Evolutionary conservation across 1,140 invertebrate genomes (phyloP), one percentile per base, ranked within the genome.

Genomic region (Mylabris phalerata): DNA sequence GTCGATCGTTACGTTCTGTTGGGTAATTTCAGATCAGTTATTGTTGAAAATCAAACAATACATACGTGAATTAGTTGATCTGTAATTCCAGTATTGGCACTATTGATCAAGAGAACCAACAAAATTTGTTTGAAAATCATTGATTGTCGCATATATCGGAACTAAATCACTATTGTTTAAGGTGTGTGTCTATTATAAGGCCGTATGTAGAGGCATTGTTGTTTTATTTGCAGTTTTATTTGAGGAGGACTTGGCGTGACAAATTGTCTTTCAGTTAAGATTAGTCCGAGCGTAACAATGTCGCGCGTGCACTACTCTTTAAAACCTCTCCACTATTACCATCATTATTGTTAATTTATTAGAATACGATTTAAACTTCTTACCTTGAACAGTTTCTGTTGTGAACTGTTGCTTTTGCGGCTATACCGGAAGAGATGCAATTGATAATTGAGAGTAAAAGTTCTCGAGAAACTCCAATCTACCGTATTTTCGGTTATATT

Each of bases 251-350:
- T 32, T 71, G 64, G 71, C 71, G 70, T 71, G 67, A 73, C 71
- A 73, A 73, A 73, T 71, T 67, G 66, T 70, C 70, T 62, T 65
- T 60, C 63, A 70, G 63, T 69, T 65, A 66, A 51, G 52, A 45
- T 32, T 32, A 54, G 43, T 44, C 51, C 51, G 51, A 25, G 51
- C 26, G 51, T 25, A 54, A 54, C 51, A 54, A 11, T 54, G 51
- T 54, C 51, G 51, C 51, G 51, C 51, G 43, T 32, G 32, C 7
- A 32, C 32, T 7, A 0, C 27, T 32, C 32, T 32, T 32, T 32
- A 32, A 32, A 7, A 32, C 7, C 2, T 32, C 32, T 7, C 32
- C 32, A 5, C 7, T 32, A 32, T 32, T 32, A 32, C 7, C 3
- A 32, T 32, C 7, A 32, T 7, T 32, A 32, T 32, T 32, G 7